phyloP scores from a whole-genome alignment of 2,797 vertebrate species.

The Acridotheres tristis region DNA sequence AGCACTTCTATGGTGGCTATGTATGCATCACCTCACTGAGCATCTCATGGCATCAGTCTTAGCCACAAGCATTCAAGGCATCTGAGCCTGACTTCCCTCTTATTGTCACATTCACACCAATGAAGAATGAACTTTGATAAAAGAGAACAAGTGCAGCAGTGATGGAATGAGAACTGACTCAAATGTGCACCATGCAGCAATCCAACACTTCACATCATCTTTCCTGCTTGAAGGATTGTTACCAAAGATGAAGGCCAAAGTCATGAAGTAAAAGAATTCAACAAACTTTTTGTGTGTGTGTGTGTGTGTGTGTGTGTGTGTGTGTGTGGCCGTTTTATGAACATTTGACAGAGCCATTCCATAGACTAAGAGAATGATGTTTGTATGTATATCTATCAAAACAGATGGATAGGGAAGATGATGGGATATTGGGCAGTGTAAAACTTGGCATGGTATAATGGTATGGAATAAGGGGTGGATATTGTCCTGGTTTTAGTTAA shows the following conservation, averaged over 20 bases:
- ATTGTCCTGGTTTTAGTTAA: background rate
- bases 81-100: background rate
- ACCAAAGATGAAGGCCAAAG: background rate
- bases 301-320: background rate
- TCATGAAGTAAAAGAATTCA: background rate
- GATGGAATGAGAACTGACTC: background rate
- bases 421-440: background rate
- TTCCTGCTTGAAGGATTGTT: background rate
- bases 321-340: background rate
- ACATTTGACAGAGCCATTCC: background rate
- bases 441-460: background rate
- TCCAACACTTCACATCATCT: background rate
- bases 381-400: background rate
- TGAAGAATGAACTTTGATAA: background rate
- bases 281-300: background rate
- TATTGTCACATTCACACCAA: background rate
- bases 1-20: accelerated
- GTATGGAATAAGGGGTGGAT: background rate
- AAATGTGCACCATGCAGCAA: background rate
- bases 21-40: background rate
- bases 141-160: background rate
- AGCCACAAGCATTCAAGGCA: background rate
- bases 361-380: background rate
- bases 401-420: background rate
- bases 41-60: background rate